A percentile compares a stretch with the other conserved stretches of the same genome.
Evolutionary conservation across 2,113 vertebrate species (phyloP).

Genomic region (Erythrolamprus reginae): DNA sequence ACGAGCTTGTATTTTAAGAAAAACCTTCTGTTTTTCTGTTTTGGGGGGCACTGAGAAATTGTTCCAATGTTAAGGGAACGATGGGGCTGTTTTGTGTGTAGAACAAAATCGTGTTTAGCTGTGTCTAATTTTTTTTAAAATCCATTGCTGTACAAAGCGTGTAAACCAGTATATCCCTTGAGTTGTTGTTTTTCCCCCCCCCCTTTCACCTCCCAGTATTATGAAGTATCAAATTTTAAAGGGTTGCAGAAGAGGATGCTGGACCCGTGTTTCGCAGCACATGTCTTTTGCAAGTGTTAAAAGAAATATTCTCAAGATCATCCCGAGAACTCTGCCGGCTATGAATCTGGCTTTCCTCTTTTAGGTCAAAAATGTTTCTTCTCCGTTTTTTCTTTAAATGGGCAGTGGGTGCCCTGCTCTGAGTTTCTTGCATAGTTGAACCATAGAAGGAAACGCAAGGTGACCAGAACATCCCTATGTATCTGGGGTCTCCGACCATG

Average conservation of each 20-base stretch:
- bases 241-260: background rate
- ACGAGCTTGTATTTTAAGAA: constrained; percentile 6
- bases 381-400: background rate
- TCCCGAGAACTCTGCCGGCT: background rate
- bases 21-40: background rate
- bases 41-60: background rate
- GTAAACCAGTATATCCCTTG: background rate
- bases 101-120: constrained; percentile 14
- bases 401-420: too few species aligned
- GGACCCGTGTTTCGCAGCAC: background rate
- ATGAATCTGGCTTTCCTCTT: background rate
- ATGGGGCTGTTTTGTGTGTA: background rate
- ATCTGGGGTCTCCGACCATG: too few species aligned
- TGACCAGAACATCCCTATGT: background rate
- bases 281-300: background rate
- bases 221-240: background rate
- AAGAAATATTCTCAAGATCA: background rate
- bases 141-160: constrained; percentile 12
- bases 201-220: constrained; percentile 4
- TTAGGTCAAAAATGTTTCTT: background rate
- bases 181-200: background rate
- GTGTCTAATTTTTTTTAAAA: constrained; percentile 57
- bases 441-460: background rate
- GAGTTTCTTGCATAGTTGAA: background rate
- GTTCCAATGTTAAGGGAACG: background rate